Conservation (phyloP, 2,888 invertebrate genomes). For the Drosophila phalerata region DNA sequence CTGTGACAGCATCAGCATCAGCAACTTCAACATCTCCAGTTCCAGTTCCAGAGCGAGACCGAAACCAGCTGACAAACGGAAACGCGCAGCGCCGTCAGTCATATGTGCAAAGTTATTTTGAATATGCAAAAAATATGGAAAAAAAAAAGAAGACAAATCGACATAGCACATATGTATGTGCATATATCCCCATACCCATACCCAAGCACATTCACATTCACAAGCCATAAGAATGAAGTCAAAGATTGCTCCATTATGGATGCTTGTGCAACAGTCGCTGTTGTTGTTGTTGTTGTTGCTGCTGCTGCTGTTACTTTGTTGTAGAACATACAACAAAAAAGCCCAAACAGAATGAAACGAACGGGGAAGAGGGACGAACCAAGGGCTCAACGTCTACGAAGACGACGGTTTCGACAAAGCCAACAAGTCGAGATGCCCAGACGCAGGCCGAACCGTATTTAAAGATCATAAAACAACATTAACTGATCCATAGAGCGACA, state of each 20-base stretch:
- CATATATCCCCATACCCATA: slow-evolving; percentile 5
- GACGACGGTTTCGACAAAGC: slow-evolving; percentile 66
- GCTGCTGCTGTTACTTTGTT: slow-evolving; percentile 75
- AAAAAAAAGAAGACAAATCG: slow-evolving; percentile 44
- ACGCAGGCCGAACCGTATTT: slow-evolving; percentile 60
- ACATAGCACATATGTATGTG: slow-evolving; percentile 10
- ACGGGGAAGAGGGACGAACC: slow-evolving; percentile 26
- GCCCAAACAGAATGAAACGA: slow-evolving; percentile 37
- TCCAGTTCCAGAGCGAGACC: neutral
- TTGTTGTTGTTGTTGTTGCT: slow-evolving; percentile 39
- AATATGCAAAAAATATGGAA: slow-evolving; percentile 79
- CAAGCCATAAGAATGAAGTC: slow-evolving; percentile 23
- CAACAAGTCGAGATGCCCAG: slow-evolving; percentile 74
- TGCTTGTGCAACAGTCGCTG: slow-evolving; percentile 38
- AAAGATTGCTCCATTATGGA: slow-evolving; percentile 71
- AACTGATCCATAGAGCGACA: slow-evolving; percentile 52
- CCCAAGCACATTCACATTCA: slow-evolving; percentile 15
- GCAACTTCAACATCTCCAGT: slow-evolving; percentile 16
- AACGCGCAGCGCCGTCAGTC: slow-evolving; percentile 71
- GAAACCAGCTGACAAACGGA: slow-evolving; percentile 75
- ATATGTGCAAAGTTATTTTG: slow-evolving; percentile 78
- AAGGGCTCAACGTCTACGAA: slow-evolving; percentile 61
- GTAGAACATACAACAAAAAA: slow-evolving; percentile 64
- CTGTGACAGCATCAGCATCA: slow-evolving; percentile 56
- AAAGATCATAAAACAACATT: slow-evolving; percentile 78